Evolutionary conservation across 2,113 vertebrate species (phyloP), one percentile per base, ranked within the genome.

Genomic region (Chaenocephalus aceratus): DNA sequence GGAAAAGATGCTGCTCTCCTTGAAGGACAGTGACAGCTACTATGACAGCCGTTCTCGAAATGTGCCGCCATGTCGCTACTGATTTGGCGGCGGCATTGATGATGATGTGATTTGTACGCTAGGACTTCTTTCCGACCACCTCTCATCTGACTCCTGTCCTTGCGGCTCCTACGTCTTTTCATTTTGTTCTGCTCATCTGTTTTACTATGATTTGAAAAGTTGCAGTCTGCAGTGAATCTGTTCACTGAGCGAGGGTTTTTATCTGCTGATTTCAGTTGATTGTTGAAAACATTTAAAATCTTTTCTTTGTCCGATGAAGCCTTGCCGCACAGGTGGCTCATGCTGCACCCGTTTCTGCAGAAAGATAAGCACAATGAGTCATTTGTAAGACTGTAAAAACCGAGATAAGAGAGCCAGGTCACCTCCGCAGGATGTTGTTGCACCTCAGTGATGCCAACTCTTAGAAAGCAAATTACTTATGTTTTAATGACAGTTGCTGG

Each of bases 91-190:
- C 11, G 67, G 21, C 71, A 75, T 75, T 45, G 68, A n/a, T 60
- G 67, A 16, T 57, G 74, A 72, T 71, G 63, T 16, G 64, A 72
- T 69, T 67, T 88, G 21, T 16, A 59, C 11, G 53, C 89, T 18
- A 45, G 67, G n/a, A 62, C 64, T 18, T 72, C 72, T 60, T 76
- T 86, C 26, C 75, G 65, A 34, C 16, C 65, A 8, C 58, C 44
- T 82, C 84, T 93, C 69, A 71, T 78, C 3, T 77, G 72, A 69
- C 91, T 88, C 21, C 94, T 93, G 52, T 96, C 94, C 69, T 94
- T 95, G 26, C 92, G 90, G 4, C 93, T 95, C 83, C 90, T 95
- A 34, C 95, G 88, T 18, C 90, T 87, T 87, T 95, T 96, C 11
- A 83, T 79, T 85, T 91, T 94, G 26, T 41, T 56, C 23, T 66